Base-by-base conservation (phyloP, 2,113 vertebrate species). In the Cephalopterus ornatus region DNA sequence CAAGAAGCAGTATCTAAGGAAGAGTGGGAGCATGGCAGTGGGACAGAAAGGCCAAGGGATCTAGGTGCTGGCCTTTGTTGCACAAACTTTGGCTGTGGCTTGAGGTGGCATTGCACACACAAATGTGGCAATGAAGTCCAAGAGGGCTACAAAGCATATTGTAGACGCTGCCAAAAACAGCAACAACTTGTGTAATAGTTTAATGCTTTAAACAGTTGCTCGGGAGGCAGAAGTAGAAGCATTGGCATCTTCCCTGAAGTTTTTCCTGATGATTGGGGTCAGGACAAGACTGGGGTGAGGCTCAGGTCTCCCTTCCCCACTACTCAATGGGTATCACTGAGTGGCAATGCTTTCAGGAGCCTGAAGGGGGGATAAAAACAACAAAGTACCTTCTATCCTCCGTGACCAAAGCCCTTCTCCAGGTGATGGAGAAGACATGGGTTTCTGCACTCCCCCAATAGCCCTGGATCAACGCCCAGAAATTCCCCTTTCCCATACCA, bases 241-340 rank as follows among this genome's bases (percentile, higher is more conserved):
- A 49, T 23, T n/a, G 81, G 16, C 32, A 42, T n/a, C 44, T 92
- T 77, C 12, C 22, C 37, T 53, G 14, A 37, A 44, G 14, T 24
- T 78, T 84, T 73, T 71, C 22, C 27, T 39, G 28, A 1, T 30
- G 42, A 23, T 2, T 41, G 3, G 15, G 6, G 15, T 75, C 14
- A 27, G 39, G 33, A 24, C 5, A 59, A 72, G 62, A 10, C 16
- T 22, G 14, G 6, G 24, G 4, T 47, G 47, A 82, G 47, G 47
- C 21, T 42, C 12, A 5, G 44, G 37, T 55, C 41, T 85, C 18
- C 12, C 9, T 53, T 19, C 9, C 26, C 11, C 18, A 4, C 22
- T 66, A 2, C 47, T 71, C 6, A 0, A 0, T 30, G 17, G 8
- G 2, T 7, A 27, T 26, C 28, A 49, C 26, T 28, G 30, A 68